Percentiles rank a stretch among this genome's conserved stretches.
These are phyloP conservation scores for Alloplasta piceator DNA, from an alignment of 2,888 invertebrate genomes.

Conservation along the genomic window DNA sequence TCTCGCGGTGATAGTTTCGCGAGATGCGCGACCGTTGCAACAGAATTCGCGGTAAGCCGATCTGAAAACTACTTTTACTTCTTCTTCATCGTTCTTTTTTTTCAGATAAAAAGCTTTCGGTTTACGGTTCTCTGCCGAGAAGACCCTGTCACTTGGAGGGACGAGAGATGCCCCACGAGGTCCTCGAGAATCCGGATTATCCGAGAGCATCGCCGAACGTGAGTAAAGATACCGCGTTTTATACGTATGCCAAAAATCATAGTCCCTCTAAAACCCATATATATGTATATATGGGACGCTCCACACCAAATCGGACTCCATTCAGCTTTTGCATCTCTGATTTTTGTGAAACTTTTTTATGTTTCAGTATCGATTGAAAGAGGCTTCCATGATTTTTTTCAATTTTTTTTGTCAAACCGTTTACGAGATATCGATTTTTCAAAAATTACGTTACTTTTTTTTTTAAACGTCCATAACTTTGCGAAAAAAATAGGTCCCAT, in stretches of 20 bases:
- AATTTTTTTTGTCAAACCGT: no score
- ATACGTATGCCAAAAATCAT: conserved; percentile 11
- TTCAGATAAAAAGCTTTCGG: conserved; percentile 78
- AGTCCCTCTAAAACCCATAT: not conserved
- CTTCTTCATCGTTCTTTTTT: conserved; percentile 48
- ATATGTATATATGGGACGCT: no score
- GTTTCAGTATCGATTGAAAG: no score
- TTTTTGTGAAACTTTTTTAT: no score
- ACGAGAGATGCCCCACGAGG: conserved; percentile 76
- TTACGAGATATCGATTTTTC: no score
- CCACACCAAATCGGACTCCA: no score
- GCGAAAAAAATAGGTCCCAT: no score
- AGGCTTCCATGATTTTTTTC: no score
- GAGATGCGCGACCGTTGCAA: conserved; percentile 12
- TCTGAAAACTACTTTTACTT: conserved; percentile 60
- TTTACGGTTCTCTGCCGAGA: conserved; percentile 79
- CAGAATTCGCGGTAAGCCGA: conserved; percentile 64
- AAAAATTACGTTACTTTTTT: no score
- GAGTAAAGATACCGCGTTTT: conserved; percentile 62
- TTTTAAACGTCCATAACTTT: no score
- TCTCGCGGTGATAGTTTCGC: conserved; percentile 1
- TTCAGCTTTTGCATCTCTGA: no score
- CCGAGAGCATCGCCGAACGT: conserved; percentile 79
- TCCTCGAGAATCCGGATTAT: conserved; percentile 78
- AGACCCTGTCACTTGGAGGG: conserved; percentile 78